These are phyloP conservation scores for Silurus meridionalis DNA, from an alignment of 2,113 vertebrate genomes.

Conservation along the genomic window DNA sequence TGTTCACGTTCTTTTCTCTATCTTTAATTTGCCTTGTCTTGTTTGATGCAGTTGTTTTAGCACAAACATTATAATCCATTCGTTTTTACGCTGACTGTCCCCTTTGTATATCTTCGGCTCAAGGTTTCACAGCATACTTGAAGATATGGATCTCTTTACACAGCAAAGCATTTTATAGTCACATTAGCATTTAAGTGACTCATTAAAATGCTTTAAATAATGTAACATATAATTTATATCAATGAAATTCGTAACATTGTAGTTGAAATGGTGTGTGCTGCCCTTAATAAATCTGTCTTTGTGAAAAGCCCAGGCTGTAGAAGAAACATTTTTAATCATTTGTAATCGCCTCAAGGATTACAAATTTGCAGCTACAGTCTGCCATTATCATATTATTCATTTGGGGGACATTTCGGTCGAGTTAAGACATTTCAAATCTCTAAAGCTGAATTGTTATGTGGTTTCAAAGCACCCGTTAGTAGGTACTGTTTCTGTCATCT, in stretches of 20 bases:
- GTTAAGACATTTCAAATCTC: conserved; percentile 11
- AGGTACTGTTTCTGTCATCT: neutral
- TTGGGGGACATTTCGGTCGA: neutral
- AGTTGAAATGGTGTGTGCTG: conserved; percentile 22
- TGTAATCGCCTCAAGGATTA: conserved; percentile 20
- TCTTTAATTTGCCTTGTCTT: conserved; percentile 32
- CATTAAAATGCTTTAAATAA: conserved; percentile 36
- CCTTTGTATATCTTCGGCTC: conserved; percentile 10
- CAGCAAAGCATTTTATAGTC: conserved; percentile 22
- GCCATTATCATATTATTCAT: conserved; percentile 21
- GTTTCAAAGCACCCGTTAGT: neutral
- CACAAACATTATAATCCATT: conserved; percentile 28
- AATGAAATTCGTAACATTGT: conserved; percentile 17
- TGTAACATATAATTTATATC: conserved; percentile 22
- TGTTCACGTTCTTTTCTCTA: conserved; percentile 12
- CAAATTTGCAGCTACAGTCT: conserved; percentile 6
- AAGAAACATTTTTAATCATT: neutral
- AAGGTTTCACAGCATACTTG: conserved; percentile 2
- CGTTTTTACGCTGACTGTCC: conserved; percentile 16
- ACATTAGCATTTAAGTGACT: conserved; percentile 29
- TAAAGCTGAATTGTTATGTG: neutral
- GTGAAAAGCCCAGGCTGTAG: conserved; percentile 9
- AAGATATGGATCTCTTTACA: conserved; percentile 37
- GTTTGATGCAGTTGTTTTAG: conserved; percentile 45
- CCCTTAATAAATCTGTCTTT: conserved; percentile 14